These are phyloP conservation scores for Moxostoma hubbsi DNA, from an alignment of 2,797 vertebrate genomes.

Conservation along the genomic window DNA sequence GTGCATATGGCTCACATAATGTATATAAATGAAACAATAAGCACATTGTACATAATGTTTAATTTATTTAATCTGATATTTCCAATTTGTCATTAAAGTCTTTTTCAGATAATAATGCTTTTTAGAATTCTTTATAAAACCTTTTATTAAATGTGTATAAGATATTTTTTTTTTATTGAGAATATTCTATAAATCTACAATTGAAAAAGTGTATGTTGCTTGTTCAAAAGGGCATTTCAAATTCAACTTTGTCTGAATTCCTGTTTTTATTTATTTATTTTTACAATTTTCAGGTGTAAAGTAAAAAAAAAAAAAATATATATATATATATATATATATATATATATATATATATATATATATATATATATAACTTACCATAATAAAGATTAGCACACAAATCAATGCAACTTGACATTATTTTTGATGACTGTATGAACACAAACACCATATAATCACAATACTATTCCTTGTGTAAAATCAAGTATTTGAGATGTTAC, in stretches of 20 bases:
- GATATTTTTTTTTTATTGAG: too few relatives aligned
- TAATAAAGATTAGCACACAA: not conserved
- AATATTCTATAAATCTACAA: too few relatives aligned
- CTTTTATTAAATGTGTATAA: too few relatives aligned
- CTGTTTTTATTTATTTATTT: too few relatives aligned
- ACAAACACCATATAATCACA: not conserved
- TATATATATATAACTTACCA: too few relatives aligned
- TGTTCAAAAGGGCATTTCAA: too few relatives aligned
- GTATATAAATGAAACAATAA: conserved; percentile 41
- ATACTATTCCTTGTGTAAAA: not conserved
- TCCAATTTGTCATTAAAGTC: not conserved
- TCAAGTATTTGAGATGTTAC: conserved; percentile 1
- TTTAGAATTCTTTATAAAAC: not conserved
- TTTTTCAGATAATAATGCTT: conserved; percentile 4
- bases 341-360: not conserved
- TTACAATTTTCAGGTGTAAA: too few relatives aligned
- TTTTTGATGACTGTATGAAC: not conserved
- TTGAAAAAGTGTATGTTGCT: too few relatives aligned
- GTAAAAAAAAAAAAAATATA: too few relatives aligned
- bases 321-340: too few relatives aligned
- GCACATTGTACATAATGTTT: conserved; percentile 26
- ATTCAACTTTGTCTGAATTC: too few relatives aligned
- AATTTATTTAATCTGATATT: not conserved
- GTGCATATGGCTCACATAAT: conserved; percentile 63
- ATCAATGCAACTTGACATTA: not conserved